Conservation (phyloP, 2,113 vertebrate species). For the Plestiodon gilberti region DNA sequence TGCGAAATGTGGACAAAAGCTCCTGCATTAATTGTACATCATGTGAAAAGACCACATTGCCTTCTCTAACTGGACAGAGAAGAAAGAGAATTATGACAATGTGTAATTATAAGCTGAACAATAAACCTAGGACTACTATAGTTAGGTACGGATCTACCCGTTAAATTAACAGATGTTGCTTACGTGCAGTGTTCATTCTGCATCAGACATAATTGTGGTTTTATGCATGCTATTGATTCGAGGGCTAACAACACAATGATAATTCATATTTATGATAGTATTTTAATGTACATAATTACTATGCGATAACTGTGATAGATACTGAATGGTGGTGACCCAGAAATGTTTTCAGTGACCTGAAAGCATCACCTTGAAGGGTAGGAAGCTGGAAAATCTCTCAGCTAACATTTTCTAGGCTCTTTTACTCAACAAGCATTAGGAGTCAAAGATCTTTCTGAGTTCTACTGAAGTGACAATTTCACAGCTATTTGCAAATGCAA, state of each 20-base stretch:
- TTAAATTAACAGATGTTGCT: background rate
- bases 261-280: background rate
- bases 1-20: background rate
- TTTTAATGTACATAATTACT: constrained; percentile 6
- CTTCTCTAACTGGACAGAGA: background rate
- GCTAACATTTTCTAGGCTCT: background rate
- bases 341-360: background rate
- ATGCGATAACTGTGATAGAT: background rate
- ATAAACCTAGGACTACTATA: background rate
- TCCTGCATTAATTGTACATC: background rate
- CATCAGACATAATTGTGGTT: background rate
- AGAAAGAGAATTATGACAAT: background rate
- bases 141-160: background rate
- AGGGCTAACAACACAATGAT: background rate
- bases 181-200: background rate
- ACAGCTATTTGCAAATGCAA: background rate
- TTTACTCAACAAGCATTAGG: background rate
- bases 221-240: background rate
- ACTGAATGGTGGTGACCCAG: background rate
- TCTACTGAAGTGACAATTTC: background rate
- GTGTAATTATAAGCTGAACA: background rate
- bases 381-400: background rate
- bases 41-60: background rate
- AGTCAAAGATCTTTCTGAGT: background rate
- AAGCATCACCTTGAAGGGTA: background rate